A percentile compares a stretch with the other conserved stretches of the same genome.
These are phyloP conservation scores for Ernsta delagoae DNA, from an alignment of 2,888 invertebrate genomes.

Conservation along the genomic window DNA sequence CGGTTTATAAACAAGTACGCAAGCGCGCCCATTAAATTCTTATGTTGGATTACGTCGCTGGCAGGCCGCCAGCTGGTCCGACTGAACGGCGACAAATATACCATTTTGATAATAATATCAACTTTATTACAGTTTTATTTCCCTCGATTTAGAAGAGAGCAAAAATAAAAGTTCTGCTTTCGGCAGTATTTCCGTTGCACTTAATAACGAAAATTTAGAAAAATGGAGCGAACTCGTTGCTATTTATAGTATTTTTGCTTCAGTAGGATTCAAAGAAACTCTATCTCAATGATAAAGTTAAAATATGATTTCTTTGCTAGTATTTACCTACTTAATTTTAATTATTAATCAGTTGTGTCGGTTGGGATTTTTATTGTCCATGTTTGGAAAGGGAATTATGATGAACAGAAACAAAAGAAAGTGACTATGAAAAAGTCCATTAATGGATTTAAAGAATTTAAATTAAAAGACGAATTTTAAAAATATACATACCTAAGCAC, in stretches of 20 bases:
- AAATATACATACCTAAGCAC: too few species aligned
- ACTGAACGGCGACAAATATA: conserved; percentile 25
- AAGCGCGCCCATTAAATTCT: conserved; percentile 23
- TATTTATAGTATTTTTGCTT: neutral
- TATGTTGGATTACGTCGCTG: conserved; percentile 30
- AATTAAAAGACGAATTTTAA: too few species aligned
- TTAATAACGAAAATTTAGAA: neutral
- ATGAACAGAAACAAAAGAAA: too few species aligned
- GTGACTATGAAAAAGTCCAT: too few species aligned
- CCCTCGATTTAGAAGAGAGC: conserved; percentile 10
- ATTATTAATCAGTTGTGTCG: too few species aligned
- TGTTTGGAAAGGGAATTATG: too few species aligned
- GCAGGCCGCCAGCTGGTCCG: conserved; percentile 30
- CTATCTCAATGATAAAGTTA: too few species aligned
- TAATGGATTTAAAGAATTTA: too few species aligned
- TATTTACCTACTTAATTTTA: too few species aligned
- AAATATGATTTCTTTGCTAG: too few species aligned
- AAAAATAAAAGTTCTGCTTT: conserved; percentile 20
- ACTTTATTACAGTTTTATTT: conserved; percentile 30
- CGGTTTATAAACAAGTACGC: conserved; percentile 31
- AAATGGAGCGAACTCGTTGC: neutral
- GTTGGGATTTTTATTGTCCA: too few species aligned
- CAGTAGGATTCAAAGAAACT: too few species aligned
- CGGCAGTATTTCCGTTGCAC: neutral
- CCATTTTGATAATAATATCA: conserved; percentile 32